These are phyloP conservation scores for Cotesia vestalis DNA, from an alignment of 1,140 invertebrate species.

Conservation along the genomic window DNA sequence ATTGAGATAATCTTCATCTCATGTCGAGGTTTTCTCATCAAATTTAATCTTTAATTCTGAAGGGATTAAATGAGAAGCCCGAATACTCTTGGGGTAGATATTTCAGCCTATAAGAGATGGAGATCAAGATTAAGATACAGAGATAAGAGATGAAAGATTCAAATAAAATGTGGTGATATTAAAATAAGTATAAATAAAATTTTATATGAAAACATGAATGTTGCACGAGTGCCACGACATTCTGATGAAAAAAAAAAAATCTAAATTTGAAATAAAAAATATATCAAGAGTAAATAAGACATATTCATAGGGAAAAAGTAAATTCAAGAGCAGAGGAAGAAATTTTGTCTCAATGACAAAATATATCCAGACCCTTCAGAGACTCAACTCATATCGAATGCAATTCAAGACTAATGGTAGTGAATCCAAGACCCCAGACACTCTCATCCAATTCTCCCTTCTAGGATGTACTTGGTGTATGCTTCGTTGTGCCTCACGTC, in stretches of 20 bases:
- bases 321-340: conserved; percentile 6
- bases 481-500: conserved; percentile 25
- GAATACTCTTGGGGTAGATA: conserved; percentile 5
- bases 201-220: background rate
- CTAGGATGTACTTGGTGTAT: background rate
- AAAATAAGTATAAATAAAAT: conserved; percentile 16
- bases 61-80: background rate
- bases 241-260: no score
- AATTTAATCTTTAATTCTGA: conserved; percentile 8
- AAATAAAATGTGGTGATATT: conserved; percentile 1
- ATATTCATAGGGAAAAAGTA: background rate
- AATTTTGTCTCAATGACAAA: conserved; percentile 21
- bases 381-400: conserved; percentile 37
- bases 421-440: conserved; percentile 33
- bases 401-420: conserved; percentile 41
- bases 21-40: conserved; percentile 5
- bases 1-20: conserved; percentile 6
- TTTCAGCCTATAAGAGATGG: background rate
- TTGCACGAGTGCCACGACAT: no score
- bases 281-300: conserved; percentile 28
- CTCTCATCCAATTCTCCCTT: conserved; percentile 14
- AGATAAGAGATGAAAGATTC: conserved; percentile 1
- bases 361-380: conserved; percentile 34
- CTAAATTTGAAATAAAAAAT: background rate
- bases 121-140: no score